Percentiles rank a stretch among this genome's conserved stretches.
Conservation (phyloP, 2,113 vertebrate species). For the Atlantisia rogersi region DNA sequence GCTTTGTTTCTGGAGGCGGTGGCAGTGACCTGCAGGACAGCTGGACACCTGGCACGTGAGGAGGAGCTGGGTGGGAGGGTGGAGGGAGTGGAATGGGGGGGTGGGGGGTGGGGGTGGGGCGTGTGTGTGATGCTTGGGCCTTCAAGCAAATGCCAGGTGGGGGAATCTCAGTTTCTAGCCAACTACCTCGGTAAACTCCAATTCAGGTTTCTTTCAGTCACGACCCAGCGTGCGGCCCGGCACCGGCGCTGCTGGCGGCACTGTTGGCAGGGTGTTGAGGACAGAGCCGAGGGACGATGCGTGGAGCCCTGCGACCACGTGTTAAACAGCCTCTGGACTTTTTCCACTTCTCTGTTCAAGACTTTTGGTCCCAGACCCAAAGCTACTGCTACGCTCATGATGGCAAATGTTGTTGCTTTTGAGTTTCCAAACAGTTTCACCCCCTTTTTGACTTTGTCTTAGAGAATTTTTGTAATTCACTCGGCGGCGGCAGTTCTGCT, state of each 20-base stretch:
- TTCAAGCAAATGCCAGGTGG: conserved; percentile 43
- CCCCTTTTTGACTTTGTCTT: not conserved
- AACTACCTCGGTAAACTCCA: conserved; percentile 83
- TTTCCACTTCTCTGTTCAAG: conserved; percentile 43
- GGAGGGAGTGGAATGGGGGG: not conserved
- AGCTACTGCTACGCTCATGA: conserved; percentile 47
- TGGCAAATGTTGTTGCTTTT: conserved; percentile 28
- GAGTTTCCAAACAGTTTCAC: not conserved
- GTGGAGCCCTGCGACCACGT: not conserved
- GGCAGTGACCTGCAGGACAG: conserved; percentile 31
- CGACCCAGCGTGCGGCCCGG: conserved; percentile 13
- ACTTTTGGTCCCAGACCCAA: conserved; percentile 57
- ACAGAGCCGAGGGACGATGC: conserved; percentile 22
- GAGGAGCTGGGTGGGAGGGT: not conserved
- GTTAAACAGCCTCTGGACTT: not conserved
- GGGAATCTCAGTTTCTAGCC: conserved; percentile 78
- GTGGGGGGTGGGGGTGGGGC: too few relatives aligned
- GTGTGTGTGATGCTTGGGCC: not conserved
- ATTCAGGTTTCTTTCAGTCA: conserved; percentile 80
- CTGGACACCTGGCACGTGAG: not conserved
- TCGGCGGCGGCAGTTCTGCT: not conserved
- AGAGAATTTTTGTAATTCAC: conserved; percentile 22
- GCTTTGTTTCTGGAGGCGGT: conserved; percentile 33
- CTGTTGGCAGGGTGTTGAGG: conserved; percentile 16
- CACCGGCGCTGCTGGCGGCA: not conserved